A percentile compares a stretch with the other conserved stretches of the same genome.
These are phyloP conservation scores for Anseranas semipalmata DNA, from an alignment of 2,113 vertebrate species.

Conservation along the genomic window DNA sequence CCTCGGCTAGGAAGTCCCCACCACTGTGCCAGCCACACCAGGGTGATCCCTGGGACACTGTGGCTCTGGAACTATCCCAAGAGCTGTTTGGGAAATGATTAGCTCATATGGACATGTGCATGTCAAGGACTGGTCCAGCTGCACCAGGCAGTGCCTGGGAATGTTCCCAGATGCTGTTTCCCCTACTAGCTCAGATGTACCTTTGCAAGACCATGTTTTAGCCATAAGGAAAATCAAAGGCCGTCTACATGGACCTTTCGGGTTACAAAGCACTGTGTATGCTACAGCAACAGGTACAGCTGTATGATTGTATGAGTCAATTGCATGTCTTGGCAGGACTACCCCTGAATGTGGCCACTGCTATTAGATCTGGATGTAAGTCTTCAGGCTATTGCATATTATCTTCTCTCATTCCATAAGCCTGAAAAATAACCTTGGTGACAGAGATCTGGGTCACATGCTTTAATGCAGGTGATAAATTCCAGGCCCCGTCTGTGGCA, in stretches of 20 bases:
- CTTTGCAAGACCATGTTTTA: background rate
- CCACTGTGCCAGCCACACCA: background rate
- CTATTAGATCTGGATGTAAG: background rate
- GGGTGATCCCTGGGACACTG: accelerated
- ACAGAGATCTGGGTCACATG: background rate
- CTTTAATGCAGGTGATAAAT: background rate
- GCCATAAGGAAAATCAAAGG: background rate
- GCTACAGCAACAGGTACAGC: background rate
- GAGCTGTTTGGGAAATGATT: background rate
- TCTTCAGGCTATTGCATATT: background rate
- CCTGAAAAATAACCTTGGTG: background rate
- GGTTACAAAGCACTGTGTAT: background rate
- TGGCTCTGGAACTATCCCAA: background rate
- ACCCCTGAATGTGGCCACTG: background rate
- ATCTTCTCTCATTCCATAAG: background rate
- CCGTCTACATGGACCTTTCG: background rate
- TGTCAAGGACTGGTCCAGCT: background rate
- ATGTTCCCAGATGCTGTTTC: background rate
- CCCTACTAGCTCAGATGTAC: background rate
- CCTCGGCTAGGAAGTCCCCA: background rate
- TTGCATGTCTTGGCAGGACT: background rate
- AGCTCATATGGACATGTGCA: accelerated
- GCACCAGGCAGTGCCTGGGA: background rate
- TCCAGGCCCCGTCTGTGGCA: background rate
- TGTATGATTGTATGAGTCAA: background rate